Percentiles rank a stretch among this genome's conserved stretches.
These are phyloP conservation scores for Upupa epops DNA, from an alignment of 2,113 vertebrate genomes.

Conservation along the genomic window DNA sequence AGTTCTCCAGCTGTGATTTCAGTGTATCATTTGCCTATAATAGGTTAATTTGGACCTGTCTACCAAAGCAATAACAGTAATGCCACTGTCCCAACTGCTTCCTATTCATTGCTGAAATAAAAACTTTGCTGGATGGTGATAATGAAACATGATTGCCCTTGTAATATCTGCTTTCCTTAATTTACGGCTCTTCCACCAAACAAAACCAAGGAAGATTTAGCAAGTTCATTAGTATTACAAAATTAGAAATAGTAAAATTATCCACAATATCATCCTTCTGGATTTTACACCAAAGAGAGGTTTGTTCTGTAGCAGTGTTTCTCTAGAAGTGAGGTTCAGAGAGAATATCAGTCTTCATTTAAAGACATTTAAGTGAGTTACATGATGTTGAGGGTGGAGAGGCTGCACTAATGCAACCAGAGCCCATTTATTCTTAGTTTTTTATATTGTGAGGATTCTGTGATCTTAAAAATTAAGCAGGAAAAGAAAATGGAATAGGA, in stretches of 20 bases:
- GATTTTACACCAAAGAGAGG: neutral
- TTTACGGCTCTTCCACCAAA: neutral
- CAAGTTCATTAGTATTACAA: neutral
- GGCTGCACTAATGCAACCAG: accelerated
- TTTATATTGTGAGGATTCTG: neutral
- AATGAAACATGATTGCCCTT: neutral
- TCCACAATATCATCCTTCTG: neutral
- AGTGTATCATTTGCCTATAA: neutral
- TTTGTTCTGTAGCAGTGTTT: neutral
- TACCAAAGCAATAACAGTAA: neutral
- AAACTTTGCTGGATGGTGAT: neutral
- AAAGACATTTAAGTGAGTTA: neutral
- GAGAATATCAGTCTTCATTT: neutral
- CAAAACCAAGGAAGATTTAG: neutral
- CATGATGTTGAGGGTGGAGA: neutral
- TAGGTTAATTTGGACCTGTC: neutral
- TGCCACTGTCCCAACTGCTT: neutral
- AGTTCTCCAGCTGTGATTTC: neutral
- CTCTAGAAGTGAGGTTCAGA: neutral
- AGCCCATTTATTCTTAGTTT: neutral
- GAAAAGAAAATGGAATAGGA: neutral
- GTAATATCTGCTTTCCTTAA: neutral
- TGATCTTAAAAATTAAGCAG: neutral
- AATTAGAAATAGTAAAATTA: neutral
- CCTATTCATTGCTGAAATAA: neutral